phyloP scores from a whole-genome alignment of 92 coral and sea anemone genomes.

The Parazoanthus darwini region DNA sequence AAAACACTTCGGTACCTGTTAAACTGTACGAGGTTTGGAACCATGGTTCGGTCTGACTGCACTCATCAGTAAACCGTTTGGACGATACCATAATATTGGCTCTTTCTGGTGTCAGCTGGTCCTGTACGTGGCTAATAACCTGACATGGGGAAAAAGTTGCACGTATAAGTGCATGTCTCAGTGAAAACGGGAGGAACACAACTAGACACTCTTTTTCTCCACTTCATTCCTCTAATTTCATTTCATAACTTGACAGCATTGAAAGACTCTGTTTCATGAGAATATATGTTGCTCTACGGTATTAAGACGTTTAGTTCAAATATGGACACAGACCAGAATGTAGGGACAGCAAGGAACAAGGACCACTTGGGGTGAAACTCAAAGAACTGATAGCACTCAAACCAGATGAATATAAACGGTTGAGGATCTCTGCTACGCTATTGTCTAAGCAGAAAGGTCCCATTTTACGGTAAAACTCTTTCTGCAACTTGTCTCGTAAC shows the following conservation, averaged over 20 bases:
- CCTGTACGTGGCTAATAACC: slow-evolving; percentile 73
- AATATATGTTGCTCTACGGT: no score
- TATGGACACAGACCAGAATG: no score
- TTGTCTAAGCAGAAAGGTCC: no score
- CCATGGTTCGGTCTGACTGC: slow-evolving; percentile 82
- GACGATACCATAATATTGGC: slow-evolving; percentile 84
- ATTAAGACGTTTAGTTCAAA: no score
- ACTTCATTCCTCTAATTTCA: no score
- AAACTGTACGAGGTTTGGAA: slow-evolving; percentile 77
- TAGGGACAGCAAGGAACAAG: no score
- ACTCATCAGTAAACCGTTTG: slow-evolving; percentile 72
- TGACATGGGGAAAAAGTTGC: neutral
- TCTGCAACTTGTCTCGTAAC: neutral
- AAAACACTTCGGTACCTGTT: slow-evolving; percentile 52
- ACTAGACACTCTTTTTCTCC: neutral
- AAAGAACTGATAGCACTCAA: no score
- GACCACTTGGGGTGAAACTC: no score
- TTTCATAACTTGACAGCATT: no score
- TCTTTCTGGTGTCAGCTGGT: slow-evolving; percentile 67
- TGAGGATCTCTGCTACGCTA: no score
- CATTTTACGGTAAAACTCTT: neutral
- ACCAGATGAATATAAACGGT: no score
- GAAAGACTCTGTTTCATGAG: no score
- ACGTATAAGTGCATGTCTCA: neutral
- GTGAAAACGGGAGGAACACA: neutral